Evolutionary conservation across 2,888 invertebrate species (phyloP), one percentile per base, ranked within the genome.

Genomic region (Melangyna quadrimaculata): DNA sequence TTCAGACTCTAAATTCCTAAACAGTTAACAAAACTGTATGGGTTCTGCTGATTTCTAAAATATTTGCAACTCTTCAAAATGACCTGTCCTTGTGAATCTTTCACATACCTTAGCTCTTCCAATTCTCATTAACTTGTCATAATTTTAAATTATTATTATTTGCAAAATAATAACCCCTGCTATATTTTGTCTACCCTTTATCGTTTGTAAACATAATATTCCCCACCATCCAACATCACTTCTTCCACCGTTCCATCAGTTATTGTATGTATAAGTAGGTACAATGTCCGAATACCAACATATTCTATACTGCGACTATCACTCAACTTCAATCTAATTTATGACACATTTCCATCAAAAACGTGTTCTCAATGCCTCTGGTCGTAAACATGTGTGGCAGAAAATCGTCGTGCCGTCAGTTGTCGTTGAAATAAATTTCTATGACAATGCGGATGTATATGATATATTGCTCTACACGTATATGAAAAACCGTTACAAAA

Each of bases 311-410:
- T 14, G n/a, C 32, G 6, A 55, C 71, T 67, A 84, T 80, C 75
- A 71, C 51, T 70, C 77, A 77, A 77, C 77, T 86, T 90, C 88
- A 89, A 88, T 88, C 89, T 90, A 90, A 91, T 91, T 91, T 91
- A 91, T 91, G 91, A 91, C 90, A 90, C 88, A 88, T 89, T 91
- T 91, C 90, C 91, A 90, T 91, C 91, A 90, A 91, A 90, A 89
- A 86, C 86, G 61, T 86, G 86, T 86, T 43, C 77, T 57, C 77
- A 70, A 81, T 78, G 86, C 43, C 67, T 86, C 77, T 69, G 69
- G 63, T 73, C 80, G 61, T 75, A 86, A 73, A 81, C 86, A 81
- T 78, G 77, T 86, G 77, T 81, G 80, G 61, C 72, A 77, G 72
- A 72, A 73, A 79, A 86, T 77, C 73, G 86, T 81, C 73, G 51